A percentile compares a stretch with the other conserved stretches of the same genome.
phyloP scores from a whole-genome alignment of 1,140 invertebrate species.

The Metaphire vulgaris region DNA sequence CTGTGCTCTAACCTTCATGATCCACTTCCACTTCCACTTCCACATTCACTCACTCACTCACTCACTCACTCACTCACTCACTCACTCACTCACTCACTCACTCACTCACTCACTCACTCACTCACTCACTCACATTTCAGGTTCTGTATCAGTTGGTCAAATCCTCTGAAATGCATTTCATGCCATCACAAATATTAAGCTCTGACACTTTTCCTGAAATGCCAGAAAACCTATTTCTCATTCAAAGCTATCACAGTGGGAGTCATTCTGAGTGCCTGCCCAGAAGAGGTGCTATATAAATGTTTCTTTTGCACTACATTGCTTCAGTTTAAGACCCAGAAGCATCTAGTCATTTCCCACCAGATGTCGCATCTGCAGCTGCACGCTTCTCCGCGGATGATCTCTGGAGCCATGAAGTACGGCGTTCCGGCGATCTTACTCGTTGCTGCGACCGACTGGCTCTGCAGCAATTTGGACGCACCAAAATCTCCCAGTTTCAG shows the following conservation, averaged over 20 bases:
- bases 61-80: too few relatives aligned
- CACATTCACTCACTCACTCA: too few relatives aligned
- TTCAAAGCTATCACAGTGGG: too few relatives aligned
- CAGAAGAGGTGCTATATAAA: too few relatives aligned
- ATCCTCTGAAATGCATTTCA: background rate
- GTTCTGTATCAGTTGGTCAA: too few relatives aligned
- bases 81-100: too few relatives aligned
- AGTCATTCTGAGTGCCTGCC: too few relatives aligned
- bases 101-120: too few relatives aligned
- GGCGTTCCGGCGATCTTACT: slow-evolving; percentile 41
- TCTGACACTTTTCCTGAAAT: background rate
- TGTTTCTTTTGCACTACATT: background rate
- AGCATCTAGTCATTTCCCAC: slow-evolving; percentile 33
- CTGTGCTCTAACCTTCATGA: too few relatives aligned
- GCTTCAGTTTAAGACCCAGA: background rate
- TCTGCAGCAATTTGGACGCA: background rate
- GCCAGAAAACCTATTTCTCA: too few relatives aligned
- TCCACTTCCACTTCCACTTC: too few relatives aligned
- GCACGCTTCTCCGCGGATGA: slow-evolving; percentile 49
- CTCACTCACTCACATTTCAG: too few relatives aligned
- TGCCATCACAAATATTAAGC: background rate
- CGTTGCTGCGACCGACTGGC: background rate
- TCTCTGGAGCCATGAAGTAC: slow-evolving; percentile 52
- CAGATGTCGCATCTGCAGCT: slow-evolving; percentile 52
- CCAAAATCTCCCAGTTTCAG: background rate